These are phyloP conservation scores for Yponomeuta plumbellus DNA, from an alignment of 2,888 invertebrate genomes.

Conservation along the genomic window DNA sequence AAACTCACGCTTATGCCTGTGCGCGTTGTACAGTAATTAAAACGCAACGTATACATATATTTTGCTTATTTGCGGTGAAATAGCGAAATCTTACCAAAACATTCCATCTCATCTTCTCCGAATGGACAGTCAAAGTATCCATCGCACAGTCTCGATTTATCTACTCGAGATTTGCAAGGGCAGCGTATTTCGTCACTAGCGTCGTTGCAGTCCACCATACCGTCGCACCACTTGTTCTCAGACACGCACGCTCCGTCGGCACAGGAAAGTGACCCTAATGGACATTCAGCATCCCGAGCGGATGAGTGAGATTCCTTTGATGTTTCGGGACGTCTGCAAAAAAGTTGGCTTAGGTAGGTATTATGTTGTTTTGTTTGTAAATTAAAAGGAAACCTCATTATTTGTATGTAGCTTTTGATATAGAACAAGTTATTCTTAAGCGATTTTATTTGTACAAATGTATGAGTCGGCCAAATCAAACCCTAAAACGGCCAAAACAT, in stretches of 20 bases:
- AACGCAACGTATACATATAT: no score
- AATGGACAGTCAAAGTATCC: conserved; percentile 89
- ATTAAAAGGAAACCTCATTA: neutral
- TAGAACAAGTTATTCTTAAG: no score
- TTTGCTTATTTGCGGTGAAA: neutral
- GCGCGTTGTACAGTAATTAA: no score
- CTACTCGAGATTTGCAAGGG: conserved; percentile 82
- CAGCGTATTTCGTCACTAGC: conserved; percentile 87
- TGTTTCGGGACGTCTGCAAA: conserved; percentile 3
- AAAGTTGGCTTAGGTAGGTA: neutral
- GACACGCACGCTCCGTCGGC: conserved; percentile 71
- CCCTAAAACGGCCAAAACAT: no score
- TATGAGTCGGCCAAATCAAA: no score
- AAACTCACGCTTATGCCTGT: no score
- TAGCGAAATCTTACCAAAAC: conserved; percentile 76
- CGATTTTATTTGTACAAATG: no score
- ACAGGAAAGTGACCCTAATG: conserved; percentile 45
- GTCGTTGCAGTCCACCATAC: conserved; percentile 83
- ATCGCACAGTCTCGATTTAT: conserved; percentile 82
- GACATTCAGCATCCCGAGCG: conserved; percentile 44
- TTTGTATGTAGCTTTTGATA: neutral
- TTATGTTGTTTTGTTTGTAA: neutral
- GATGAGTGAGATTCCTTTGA: conserved; percentile 23
- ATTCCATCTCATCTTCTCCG: conserved; percentile 88
- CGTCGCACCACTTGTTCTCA: conserved; percentile 81